A percentile compares a stretch with the other conserved stretches of the same genome.
Evolutionary conservation across 2,888 invertebrate genomes (phyloP).

Genomic region (Phlogophora meticulosa): DNA sequence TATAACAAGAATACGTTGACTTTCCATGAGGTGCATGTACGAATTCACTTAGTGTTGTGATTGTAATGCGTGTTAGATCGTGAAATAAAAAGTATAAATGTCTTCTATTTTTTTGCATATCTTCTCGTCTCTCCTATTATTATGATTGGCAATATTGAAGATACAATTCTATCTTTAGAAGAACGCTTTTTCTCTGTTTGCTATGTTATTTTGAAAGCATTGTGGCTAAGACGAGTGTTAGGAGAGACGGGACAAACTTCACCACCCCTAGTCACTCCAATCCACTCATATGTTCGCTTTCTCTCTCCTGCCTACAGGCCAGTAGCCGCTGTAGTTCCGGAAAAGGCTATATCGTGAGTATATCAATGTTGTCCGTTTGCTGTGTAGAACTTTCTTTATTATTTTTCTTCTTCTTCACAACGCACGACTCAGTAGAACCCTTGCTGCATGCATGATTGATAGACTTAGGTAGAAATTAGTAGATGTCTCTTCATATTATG

Average conservation of each 20-base stretch:
- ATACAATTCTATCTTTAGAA: slow-evolving; percentile 17
- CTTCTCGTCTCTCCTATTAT: slow-evolving; percentile 77
- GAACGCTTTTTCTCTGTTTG: slow-evolving; percentile 50
- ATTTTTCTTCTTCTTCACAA: slow-evolving; percentile 70
- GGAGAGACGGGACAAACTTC: slow-evolving; percentile 83
- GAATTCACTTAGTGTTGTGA: slow-evolving; percentile 77
- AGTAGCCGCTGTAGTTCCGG: slow-evolving; percentile 98
- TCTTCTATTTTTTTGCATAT: slow-evolving; percentile 79
- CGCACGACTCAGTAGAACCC: slow-evolving; percentile 70
- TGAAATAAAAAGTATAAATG: slow-evolving; percentile 61
- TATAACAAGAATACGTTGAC: slow-evolving; percentile 46
- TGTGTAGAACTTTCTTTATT: slow-evolving; percentile 63
- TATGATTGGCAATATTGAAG: slow-evolving; percentile 37
- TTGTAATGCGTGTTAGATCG: slow-evolving; percentile 77
- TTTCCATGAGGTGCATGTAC: slow-evolving; percentile 72
- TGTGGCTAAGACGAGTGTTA: slow-evolving; percentile 67
- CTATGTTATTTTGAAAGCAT: slow-evolving; percentile 56
- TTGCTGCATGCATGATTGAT: slow-evolving; percentile 66
- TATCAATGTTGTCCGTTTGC: slow-evolving; percentile 86
- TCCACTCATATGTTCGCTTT: slow-evolving; percentile 91
- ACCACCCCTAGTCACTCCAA: slow-evolving; percentile 84
- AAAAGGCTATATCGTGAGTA: slow-evolving; percentile 98
- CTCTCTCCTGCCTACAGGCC: slow-evolving; percentile 93
- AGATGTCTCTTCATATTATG: slow-evolving; percentile 9
- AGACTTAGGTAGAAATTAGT: slow-evolving; percentile 33